Percentiles rank a stretch among this genome's conserved stretches.
Conservation (phyloP, 2,888 invertebrate genomes). For the Harpagoxenus sublaevis region DNA sequence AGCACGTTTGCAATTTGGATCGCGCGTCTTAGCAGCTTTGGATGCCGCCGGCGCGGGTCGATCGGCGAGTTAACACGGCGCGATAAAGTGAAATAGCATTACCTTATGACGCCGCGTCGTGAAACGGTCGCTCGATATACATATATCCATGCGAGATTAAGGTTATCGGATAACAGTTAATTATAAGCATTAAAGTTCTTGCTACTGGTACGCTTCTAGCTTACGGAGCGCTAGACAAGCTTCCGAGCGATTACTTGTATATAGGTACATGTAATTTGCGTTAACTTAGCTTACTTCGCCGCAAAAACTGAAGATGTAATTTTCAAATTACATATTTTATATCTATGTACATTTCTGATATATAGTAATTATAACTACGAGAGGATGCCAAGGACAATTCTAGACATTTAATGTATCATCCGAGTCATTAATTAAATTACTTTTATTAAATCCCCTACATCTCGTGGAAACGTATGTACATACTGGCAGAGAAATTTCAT, state of each 20-base stretch:
- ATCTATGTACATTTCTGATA: neutral
- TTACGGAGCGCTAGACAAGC: neutral
- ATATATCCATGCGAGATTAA: conserved; percentile 7
- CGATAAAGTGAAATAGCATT: conserved; percentile 33
- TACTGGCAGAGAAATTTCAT: neutral
- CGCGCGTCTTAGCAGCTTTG: conserved; percentile 27
- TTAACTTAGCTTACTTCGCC: neutral
- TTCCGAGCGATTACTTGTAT: neutral
- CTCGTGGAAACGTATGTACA: neutral
- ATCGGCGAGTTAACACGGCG: conserved; percentile 20
- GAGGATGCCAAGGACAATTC: neutral
- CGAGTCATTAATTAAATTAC: conserved; percentile 22
- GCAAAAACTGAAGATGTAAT: neutral
- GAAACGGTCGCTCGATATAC: conserved; percentile 20
- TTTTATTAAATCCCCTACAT: neutral
- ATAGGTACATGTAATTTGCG: neutral
- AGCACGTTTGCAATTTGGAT: conserved; percentile 37
- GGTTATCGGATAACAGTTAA: conserved; percentile 46
- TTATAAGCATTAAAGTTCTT: conserved; percentile 47
- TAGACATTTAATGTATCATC: neutral
- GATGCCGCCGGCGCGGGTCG: conserved; percentile 25
- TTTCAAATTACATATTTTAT: neutral
- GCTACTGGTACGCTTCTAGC: neutral
- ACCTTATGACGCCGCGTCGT: conserved; percentile 18
- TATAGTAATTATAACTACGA: neutral